phyloP scores from a whole-genome alignment of 2,113 vertebrate genomes.

The Atrichornis clamosus region DNA sequence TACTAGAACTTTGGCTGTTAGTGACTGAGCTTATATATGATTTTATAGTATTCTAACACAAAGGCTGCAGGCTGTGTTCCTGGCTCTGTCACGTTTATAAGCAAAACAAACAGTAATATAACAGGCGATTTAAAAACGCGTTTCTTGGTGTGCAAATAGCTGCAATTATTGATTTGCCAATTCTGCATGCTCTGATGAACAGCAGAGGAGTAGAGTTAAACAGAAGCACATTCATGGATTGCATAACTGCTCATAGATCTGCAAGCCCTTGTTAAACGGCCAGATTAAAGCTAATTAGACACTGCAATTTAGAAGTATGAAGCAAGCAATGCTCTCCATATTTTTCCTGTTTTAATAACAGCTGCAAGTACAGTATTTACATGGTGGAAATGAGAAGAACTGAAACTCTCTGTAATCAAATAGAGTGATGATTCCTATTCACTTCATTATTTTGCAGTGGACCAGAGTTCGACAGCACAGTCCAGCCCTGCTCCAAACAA shows the following conservation, averaged over 20 bases:
- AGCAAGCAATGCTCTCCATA: neutral
- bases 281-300: slow-evolving; percentile 49
- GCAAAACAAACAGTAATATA: slow-evolving; percentile 25
- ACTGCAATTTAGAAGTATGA: slow-evolving; percentile 16
- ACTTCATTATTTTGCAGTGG: neutral
- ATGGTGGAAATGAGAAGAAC: neutral
- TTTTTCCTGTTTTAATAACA: slow-evolving; percentile 7
- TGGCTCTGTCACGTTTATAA: slow-evolving; percentile 9
- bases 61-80: neutral
- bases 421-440: neutral
- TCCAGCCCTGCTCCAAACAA: neutral
- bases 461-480: neutral
- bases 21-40: neutral
- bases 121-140: neutral
- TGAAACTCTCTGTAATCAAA: neutral
- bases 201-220: slow-evolving; percentile 34
- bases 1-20: neutral
- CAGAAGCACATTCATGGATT: slow-evolving; percentile 41
- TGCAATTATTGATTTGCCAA: slow-evolving; percentile 53
- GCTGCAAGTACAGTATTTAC: neutral
- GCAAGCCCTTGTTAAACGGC: slow-evolving; percentile 21
- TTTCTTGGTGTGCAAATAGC: slow-evolving; percentile 30
- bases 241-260: slow-evolving; percentile 18
- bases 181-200: slow-evolving; percentile 24
- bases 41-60: slow-evolving; percentile 10